Evolutionary conservation across 2,888 invertebrate genomes (phyloP).

Genomic region (Agrotis ipsilon): DNA sequence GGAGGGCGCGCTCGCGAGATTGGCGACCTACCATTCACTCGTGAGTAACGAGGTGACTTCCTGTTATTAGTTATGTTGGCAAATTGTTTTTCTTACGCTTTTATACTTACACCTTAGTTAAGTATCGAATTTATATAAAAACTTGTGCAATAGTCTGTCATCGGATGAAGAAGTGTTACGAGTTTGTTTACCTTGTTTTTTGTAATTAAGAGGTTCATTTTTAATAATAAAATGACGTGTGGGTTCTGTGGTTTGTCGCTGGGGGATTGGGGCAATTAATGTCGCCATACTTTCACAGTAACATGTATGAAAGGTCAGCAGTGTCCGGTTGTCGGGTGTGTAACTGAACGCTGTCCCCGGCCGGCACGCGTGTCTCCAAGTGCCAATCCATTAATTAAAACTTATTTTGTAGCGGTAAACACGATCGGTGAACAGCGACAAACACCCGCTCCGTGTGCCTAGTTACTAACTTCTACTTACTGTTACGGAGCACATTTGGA

Average conservation of each 20-base stretch:
- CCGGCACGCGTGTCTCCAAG: conserved; percentile 85
- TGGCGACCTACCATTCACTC: conserved; percentile 89
- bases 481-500: conserved; percentile 80
- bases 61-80: conserved; percentile 89
- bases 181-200: conserved; percentile 53
- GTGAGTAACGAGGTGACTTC: conserved; percentile 90
- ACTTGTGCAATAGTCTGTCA: conserved; percentile 70
- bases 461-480: conserved; percentile 80
- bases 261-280: conserved; percentile 56
- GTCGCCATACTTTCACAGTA: conserved; percentile 59
- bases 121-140: conserved; percentile 75
- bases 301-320: conserved; percentile 67
- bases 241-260: conserved; percentile 33
- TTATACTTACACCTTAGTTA: conserved; percentile 71
- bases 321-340: conserved; percentile 76
- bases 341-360: conserved; percentile 80
- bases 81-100: conserved; percentile 88
- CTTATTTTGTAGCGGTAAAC: conserved; percentile 87
- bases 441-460: conserved; percentile 77
- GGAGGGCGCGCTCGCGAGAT: conserved; percentile 87
- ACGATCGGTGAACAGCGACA: conserved; percentile 79
- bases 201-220: conserved; percentile 56
- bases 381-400: conserved; percentile 91
- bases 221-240: conserved; percentile 55
- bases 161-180: conserved; percentile 49